A percentile compares a stretch with the other conserved stretches of the same genome.
Evolutionary conservation across 2,797 vertebrate species (phyloP).

Genomic region (Takifugu rubripes): DNA sequence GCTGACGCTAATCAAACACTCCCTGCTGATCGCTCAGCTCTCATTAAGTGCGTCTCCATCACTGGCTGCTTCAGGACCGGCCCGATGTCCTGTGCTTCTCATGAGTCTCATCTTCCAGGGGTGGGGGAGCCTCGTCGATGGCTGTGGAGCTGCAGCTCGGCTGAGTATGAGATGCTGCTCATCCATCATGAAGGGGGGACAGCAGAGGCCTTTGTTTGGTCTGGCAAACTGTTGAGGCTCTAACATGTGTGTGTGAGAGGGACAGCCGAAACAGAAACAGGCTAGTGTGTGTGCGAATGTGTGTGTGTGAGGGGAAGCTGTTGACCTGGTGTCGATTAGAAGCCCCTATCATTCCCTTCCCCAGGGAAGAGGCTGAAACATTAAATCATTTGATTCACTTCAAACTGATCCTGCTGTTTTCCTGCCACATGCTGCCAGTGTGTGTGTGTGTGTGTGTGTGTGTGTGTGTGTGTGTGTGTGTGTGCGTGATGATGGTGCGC

Average conservation of each 20-base stretch:
- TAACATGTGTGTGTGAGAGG: slow-evolving; percentile 25
- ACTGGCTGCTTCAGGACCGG: slow-evolving; percentile 42
- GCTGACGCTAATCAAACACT: slow-evolving; percentile 43
- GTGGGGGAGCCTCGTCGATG: slow-evolving; percentile 30
- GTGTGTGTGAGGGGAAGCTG: slow-evolving; percentile 55
- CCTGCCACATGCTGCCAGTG: slow-evolving; percentile 16
- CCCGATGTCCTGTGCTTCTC: slow-evolving; percentile 24
- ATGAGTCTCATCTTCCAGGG: slow-evolving; percentile 16
- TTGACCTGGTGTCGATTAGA: slow-evolving; percentile 76
- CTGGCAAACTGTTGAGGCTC: slow-evolving; percentile 39
- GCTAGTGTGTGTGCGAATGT: slow-evolving; percentile 16
- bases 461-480: slow-evolving; percentile 16
- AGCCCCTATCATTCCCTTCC: slow-evolving; percentile 65
- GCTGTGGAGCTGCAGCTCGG: slow-evolving; percentile 50
- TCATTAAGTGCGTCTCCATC: slow-evolving; percentile 30
- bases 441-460: slow-evolving; percentile 8
- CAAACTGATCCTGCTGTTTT: slow-evolving; percentile 53
- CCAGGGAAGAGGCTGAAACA: slow-evolving; percentile 68
- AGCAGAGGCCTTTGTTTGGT: slow-evolving; percentile 70
- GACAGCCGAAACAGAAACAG: slow-evolving; percentile 47
- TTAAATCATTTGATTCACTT: slow-evolving; percentile 73
- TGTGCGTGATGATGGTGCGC: slow-evolving; percentile 13
- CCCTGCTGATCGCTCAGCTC: slow-evolving; percentile 47
- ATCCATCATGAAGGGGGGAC: slow-evolving; percentile 68
- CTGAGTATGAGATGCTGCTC: slow-evolving; percentile 55